Evolutionary conservation across 2,888 invertebrate genomes (phyloP).

Genomic region (Neocrepidodera transversa): DNA sequence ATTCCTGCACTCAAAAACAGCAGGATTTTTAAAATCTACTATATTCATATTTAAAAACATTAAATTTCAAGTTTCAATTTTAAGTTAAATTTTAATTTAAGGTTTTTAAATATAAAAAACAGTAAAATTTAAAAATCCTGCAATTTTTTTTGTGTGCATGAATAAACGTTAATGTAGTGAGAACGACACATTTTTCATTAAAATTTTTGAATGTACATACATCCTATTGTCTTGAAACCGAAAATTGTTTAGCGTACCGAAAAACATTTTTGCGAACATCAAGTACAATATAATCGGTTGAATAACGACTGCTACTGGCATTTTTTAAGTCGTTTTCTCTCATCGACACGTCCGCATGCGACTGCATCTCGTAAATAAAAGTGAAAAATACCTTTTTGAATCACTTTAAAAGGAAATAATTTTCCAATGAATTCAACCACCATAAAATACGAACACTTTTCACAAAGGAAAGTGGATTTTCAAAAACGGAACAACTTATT

Average conservation of each 20-base stretch:
- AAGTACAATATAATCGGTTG: constrained; percentile 12
- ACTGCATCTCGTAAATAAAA: constrained; percentile 9
- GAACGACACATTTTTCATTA: neutral
- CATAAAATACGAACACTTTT: constrained; percentile 32
- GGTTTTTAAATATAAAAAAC: no score
- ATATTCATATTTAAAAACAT: no score
- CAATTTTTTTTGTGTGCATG: neutral
- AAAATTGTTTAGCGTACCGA: neutral
- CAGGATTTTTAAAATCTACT: no score
- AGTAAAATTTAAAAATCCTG: no score
- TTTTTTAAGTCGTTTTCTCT: constrained; percentile 6
- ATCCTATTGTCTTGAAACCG: neutral
- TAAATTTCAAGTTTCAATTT: no score
- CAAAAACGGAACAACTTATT: constrained; percentile 32
- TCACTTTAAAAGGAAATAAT: constrained; percentile 12
- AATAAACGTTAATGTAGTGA: neutral
- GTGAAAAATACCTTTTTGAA: constrained; percentile 32
- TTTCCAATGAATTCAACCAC: constrained; percentile 31
- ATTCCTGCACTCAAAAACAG: no score
- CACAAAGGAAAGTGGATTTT: constrained; percentile 29
- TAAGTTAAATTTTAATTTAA: no score
- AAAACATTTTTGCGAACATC: constrained; percentile 11
- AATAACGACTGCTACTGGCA: constrained; percentile 12
- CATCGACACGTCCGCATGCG: constrained; percentile 5
- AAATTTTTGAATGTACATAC: neutral